Conservation (phyloP, 2,113 vertebrate genomes). For the Capreolus pygargus region DNA sequence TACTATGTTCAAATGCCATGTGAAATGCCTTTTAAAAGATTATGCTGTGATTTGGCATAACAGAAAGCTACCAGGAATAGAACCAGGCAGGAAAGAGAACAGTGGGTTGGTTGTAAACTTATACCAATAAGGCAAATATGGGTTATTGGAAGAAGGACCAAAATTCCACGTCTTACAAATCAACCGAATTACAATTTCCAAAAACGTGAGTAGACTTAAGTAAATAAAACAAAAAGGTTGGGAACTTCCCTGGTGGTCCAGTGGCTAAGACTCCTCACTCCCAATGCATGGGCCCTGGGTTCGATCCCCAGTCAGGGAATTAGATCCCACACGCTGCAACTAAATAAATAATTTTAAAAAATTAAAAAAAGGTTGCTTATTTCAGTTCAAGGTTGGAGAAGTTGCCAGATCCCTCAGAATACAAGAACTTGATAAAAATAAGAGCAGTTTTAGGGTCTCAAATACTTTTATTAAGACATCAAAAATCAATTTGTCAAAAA, state of each 20-base stretch:
- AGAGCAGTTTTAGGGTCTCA: neutral
- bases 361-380: neutral
- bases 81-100: neutral
- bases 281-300: neutral
- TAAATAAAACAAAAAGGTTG: neutral
- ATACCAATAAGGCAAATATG: neutral
- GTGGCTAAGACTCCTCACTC: neutral
- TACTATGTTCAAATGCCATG: constrained; percentile 28
- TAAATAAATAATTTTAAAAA: neutral
- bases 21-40: constrained; percentile 2
- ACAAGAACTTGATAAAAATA: neutral
- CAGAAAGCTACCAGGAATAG: neutral
- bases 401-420: neutral
- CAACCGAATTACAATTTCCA: neutral
- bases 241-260: neutral
- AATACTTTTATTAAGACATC: neutral
- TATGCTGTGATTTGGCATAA: neutral
- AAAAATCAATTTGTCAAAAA: neutral
- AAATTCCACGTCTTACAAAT: neutral
- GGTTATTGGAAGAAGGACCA: neutral
- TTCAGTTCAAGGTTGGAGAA: neutral
- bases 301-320: neutral
- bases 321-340: neutral
- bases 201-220: neutral
- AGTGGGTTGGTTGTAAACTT: constrained; percentile 4